Conservation (phyloP, 2,113 vertebrate species). For the Pavo muticus region DNA sequence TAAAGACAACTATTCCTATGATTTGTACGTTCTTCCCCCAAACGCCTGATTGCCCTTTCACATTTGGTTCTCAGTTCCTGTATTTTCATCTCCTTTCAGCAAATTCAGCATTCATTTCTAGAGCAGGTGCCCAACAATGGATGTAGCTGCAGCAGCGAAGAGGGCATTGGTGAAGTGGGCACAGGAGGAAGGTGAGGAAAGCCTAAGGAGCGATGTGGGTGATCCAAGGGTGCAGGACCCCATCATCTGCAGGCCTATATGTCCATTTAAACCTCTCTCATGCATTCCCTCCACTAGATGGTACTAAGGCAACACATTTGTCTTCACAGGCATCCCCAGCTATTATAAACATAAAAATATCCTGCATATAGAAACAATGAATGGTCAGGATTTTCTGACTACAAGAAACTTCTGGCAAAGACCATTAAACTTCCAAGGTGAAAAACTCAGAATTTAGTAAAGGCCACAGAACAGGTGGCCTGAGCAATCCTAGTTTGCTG, state of each 20-base stretch:
- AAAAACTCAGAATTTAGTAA: not conserved
- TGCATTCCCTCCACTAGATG: conserved; percentile 65
- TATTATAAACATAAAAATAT: not conserved
- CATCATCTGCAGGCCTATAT: not conserved
- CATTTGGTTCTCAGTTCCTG: not conserved
- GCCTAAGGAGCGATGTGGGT: not conserved
- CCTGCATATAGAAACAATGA: not conserved
- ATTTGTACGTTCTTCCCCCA: not conserved
- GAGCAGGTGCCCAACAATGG: not conserved
- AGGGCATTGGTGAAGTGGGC: rapidly evolving
- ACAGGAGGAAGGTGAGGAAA: not conserved
- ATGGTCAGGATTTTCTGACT: not conserved
- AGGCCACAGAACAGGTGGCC: not conserved
- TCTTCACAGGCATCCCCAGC: not conserved
- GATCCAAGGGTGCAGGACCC: not conserved
- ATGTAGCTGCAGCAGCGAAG: not conserved
- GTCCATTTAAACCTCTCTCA: not conserved
- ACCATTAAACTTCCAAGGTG: not conserved
- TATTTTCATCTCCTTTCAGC: not conserved
- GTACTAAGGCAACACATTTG: conserved; percentile 19
- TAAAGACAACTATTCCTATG: not conserved
- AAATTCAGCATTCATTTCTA: not conserved
- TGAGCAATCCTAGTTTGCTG: not conserved
- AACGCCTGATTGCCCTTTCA: not conserved
- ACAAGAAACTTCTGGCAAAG: not conserved